Evolutionary conservation across 2,888 invertebrate genomes (phyloP).

Genomic region (Onthophagus sagittarius): DNA sequence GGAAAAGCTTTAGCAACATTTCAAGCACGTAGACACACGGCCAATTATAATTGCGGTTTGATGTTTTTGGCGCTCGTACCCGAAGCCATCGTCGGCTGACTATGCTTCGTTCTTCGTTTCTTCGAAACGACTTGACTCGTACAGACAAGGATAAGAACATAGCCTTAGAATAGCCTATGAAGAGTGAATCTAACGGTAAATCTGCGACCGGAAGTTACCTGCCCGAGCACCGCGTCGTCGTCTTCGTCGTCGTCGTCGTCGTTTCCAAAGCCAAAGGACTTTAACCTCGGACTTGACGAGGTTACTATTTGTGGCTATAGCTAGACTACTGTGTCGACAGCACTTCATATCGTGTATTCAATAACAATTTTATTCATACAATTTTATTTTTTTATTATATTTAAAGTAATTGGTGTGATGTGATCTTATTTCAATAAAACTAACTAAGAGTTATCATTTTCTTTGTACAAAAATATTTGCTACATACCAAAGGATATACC

Average conservation of each 20-base stretch:
- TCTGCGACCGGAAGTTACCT: conserved; percentile 15
- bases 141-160: background rate
- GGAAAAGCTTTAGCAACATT: background rate
- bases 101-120: background rate
- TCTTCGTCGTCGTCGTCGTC: background rate
- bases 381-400: too few relatives aligned
- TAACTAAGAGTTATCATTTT: too few relatives aligned
- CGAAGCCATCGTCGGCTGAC: background rate
- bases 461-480: too few relatives aligned
- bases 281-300: conserved; percentile 11
- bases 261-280: conserved; percentile 17
- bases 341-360: too few relatives aligned
- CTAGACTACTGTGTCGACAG: background rate
- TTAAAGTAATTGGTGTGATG: too few relatives aligned
- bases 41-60: conserved; percentile 2
- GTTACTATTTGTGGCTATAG: conserved; percentile 5
- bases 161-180: conserved; percentile 13
- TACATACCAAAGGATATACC: too few relatives aligned
- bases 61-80: background rate
- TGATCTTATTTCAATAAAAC: too few relatives aligned
- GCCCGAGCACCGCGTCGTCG: background rate
- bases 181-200: conserved; percentile 15
- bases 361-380: too few relatives aligned
- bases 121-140: background rate
- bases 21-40: background rate